Conservation (phyloP, 2,797 vertebrate genomes). For the Yasuhikotakia modesta region DNA sequence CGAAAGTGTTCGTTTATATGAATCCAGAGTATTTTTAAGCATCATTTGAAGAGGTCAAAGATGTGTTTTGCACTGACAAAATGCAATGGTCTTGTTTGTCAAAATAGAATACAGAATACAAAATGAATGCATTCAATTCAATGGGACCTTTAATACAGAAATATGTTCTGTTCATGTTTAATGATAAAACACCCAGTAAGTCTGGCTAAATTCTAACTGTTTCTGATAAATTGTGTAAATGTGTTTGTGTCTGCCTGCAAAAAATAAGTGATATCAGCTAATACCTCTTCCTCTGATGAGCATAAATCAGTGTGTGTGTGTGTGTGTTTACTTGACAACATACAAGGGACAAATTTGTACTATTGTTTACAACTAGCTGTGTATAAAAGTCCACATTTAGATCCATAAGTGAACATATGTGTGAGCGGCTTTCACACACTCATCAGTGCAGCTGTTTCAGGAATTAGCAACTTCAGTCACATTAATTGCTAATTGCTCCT, state of each 20-base stretch:
- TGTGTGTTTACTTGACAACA: too few relatives aligned
- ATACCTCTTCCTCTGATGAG: conserved; percentile 40
- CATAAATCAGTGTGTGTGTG: conserved; percentile 48
- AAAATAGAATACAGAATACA: too few relatives aligned
- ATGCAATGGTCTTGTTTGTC: too few relatives aligned
- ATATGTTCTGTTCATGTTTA: too few relatives aligned
- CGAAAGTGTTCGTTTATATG: too few relatives aligned
- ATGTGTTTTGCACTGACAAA: too few relatives aligned
- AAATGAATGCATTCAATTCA: too few relatives aligned
- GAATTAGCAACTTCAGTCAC: conserved; percentile 53
- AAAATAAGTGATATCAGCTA: conserved; percentile 61
- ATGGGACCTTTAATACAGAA: too few relatives aligned
- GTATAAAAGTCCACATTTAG: too few relatives aligned
- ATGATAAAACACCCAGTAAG: not conserved
- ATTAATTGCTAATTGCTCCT: conserved; percentile 61
- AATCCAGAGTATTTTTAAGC: too few relatives aligned
- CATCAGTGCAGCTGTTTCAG: conserved; percentile 38
- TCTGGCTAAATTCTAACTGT: not conserved
- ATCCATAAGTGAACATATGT: conserved; percentile 7
- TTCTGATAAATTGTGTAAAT: conserved; percentile 17
- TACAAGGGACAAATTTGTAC: not conserved
- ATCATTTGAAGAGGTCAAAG: too few relatives aligned
- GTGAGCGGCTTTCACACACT: conserved; percentile 30
- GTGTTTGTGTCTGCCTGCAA: conserved; percentile 58
- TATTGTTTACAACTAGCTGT: too few relatives aligned